Conservation (phyloP, 2,113 vertebrate species). For the Alligator mississippiensis region DNA sequence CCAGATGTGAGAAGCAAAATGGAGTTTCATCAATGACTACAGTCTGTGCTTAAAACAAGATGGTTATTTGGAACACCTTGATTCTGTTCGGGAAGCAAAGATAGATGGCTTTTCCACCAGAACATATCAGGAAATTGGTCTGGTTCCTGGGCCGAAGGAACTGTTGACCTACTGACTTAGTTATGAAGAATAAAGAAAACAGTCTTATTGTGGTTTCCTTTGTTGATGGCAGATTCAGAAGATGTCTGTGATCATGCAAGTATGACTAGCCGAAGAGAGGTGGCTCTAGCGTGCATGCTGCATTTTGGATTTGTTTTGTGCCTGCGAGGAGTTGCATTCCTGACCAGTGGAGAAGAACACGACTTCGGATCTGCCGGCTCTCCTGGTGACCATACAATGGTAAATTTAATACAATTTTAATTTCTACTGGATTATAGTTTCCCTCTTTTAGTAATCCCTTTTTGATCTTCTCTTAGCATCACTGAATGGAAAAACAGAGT, state of each 20-base stretch:
- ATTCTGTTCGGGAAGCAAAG: conserved; percentile 43
- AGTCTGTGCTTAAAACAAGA: conserved; percentile 16
- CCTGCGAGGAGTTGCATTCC: conserved; percentile 34
- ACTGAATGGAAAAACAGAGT: background rate
- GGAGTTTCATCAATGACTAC: conserved; percentile 31
- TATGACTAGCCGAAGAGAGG: conserved; percentile 31
- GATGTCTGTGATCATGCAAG: conserved; percentile 16
- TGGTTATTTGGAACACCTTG: conserved; percentile 36
- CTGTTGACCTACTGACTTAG: conserved; percentile 84
- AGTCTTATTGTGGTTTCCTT: conserved; percentile 77
- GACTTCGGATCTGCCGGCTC: conserved; percentile 18
- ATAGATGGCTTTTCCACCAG: conserved; percentile 37
- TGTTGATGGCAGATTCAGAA: conserved; percentile 72
- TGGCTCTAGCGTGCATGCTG: background rate
- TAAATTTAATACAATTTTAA: conserved; percentile 69
- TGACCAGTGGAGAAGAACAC: conserved; percentile 21
- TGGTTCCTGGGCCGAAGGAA: conserved; percentile 60
- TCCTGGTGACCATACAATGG: background rate
- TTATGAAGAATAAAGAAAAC: conserved; percentile 78
- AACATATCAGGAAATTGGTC: conserved; percentile 65
- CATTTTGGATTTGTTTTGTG: conserved; percentile 22
- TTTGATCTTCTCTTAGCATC: conserved; percentile 19
- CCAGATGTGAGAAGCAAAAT: conserved; percentile 35
- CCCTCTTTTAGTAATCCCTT: background rate
- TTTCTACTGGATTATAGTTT: background rate